Conservation (phyloP, 2,797 vertebrate species). For the Amazona ochrocephala region DNA sequence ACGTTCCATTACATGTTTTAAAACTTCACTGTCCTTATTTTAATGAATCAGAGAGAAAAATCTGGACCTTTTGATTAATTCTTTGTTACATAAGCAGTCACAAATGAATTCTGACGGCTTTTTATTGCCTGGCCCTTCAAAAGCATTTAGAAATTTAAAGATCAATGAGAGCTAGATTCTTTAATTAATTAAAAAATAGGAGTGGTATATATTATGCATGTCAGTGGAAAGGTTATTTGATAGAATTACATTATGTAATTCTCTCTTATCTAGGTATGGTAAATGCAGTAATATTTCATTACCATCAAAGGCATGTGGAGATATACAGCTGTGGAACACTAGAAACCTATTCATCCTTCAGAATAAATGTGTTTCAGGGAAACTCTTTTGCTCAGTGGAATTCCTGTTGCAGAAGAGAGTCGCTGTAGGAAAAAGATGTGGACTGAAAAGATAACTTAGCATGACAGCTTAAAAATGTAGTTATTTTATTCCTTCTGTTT, state of each 20-base stretch:
- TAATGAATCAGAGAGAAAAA: neutral
- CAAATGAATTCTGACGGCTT: conserved; percentile 17
- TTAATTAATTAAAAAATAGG: conserved; percentile 33
- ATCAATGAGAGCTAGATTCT: neutral
- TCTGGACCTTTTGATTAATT: neutral
- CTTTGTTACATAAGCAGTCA: neutral
- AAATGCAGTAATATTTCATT: conserved; percentile 13
- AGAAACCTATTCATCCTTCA: neutral
- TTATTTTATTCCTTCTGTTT: neutral
- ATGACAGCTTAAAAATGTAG: neutral
- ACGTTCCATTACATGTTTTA: neutral
- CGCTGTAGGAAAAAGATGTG: neutral
- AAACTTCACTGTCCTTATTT: neutral
- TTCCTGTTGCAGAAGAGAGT: neutral
- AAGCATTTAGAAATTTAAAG: neutral
- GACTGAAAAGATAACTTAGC: neutral
- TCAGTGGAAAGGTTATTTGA: neutral
- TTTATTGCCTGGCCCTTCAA: neutral
- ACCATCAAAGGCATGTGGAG: neutral
- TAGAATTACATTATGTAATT: neutral
- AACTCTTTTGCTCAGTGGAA: neutral
- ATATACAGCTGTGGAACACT: neutral
- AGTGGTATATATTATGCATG: neutral
- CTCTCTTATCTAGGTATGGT: neutral
- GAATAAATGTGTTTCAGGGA: neutral